Evolutionary conservation across 2,113 vertebrate genomes (phyloP).

Genomic region (Rhodinocichla rosea): DNA sequence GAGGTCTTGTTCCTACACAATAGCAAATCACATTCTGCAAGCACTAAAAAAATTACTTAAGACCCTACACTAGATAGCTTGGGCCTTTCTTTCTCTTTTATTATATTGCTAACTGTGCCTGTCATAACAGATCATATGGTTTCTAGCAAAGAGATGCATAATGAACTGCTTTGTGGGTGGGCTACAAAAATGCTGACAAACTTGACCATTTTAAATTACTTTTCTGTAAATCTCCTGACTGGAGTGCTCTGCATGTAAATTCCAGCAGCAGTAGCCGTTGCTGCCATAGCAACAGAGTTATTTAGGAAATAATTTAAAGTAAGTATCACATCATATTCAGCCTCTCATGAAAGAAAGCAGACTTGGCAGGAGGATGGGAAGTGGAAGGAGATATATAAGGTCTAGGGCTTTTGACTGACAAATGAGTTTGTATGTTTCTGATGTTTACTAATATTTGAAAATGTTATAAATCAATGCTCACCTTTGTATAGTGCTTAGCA

Average conservation of each 20-base stretch:
- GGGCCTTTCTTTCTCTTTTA: background rate
- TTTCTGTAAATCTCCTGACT: constrained; percentile 56
- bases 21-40: background rate
- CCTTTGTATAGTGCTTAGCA: background rate
- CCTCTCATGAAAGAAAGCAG: constrained; percentile 28
- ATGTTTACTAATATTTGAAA: background rate
- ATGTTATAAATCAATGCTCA: background rate
- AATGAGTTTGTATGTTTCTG: background rate
- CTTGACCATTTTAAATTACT: constrained; percentile 55
- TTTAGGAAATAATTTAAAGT: constrained; percentile 72
- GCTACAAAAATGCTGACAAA: constrained; percentile 50
- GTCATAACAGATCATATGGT: background rate
- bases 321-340: constrained; percentile 51
- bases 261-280: constrained; percentile 57
- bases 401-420: background rate
- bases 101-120: background rate
- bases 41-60: background rate
- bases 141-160: constrained; percentile 9
- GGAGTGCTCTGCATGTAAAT: constrained; percentile 65
- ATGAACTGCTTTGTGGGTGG: constrained; percentile 35
- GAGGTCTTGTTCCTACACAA: background rate
- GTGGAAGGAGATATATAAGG: background rate
- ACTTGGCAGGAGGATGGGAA: constrained; percentile 8
- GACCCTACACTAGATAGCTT: background rate
- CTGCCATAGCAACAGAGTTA: constrained; percentile 74